Percentiles rank a stretch among this genome's conserved stretches.
These are phyloP conservation scores for Psophia crepitans DNA, from an alignment of 2,113 vertebrate species.

Conservation along the genomic window DNA sequence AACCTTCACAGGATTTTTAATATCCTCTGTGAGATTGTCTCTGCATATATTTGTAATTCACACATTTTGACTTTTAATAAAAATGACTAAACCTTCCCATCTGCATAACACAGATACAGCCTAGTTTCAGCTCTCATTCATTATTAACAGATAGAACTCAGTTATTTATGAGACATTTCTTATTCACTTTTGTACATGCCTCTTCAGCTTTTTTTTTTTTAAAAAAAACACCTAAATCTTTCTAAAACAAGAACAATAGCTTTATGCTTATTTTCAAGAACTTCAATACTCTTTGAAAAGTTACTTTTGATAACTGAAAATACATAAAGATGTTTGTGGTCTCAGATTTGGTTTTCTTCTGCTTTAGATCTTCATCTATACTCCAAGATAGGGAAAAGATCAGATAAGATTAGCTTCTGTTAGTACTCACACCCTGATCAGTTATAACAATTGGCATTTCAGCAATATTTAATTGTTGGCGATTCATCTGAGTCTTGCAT, in stretches of 20 bases:
- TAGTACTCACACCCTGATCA: background rate
- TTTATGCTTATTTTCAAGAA: background rate
- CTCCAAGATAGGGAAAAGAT: background rate
- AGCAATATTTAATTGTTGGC: background rate
- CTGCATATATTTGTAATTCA: constrained; percentile 40
- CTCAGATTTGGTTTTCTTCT: background rate
- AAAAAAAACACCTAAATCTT: background rate
- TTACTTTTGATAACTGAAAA: background rate
- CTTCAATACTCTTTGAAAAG: background rate
- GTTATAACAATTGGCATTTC: background rate
- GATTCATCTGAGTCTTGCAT: background rate
- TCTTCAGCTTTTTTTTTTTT: background rate
- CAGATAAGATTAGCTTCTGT: background rate
- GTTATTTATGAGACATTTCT: constrained; percentile 31
- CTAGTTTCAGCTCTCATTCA: constrained; percentile 5
- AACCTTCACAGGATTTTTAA: constrained; percentile 55
- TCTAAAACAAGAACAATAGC: background rate
- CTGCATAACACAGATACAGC: constrained; percentile 27
- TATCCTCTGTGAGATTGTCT: constrained; percentile 52
- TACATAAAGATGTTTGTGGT: background rate
- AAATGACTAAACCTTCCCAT: constrained; percentile 37
- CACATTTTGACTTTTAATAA: constrained; percentile 52
- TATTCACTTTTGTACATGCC: background rate
- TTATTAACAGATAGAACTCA: constrained; percentile 5
- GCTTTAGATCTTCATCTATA: background rate